phyloP scores from a whole-genome alignment of 2,888 invertebrate species.

The Philonicus albiceps region DNA sequence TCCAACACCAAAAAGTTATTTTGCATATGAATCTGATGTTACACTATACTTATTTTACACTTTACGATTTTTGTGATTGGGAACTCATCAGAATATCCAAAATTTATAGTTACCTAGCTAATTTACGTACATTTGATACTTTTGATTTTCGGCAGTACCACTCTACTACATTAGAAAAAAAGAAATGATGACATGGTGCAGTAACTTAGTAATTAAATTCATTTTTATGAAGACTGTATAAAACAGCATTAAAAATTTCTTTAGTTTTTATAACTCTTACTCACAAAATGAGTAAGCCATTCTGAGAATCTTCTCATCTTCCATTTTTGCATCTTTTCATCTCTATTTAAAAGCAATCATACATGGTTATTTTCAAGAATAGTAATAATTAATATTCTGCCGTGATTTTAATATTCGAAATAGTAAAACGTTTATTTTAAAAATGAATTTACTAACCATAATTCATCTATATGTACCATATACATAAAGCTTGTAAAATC shows the following conservation, averaged over 20 bases:
- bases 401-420: no score
- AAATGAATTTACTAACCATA: no score
- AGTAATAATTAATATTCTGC: no score
- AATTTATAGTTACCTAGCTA: not conserved
- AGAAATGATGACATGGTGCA: no score
- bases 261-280: not conserved
- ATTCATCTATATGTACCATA: no score
- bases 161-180: no score
- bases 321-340: not conserved
- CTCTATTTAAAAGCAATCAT: no score
- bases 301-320: not conserved
- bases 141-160: not conserved
- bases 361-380: no score
- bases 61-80: not conserved
- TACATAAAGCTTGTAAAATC: no score
- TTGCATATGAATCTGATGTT: not conserved
- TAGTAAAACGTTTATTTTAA: no score
- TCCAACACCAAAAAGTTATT: slow-evolving; percentile 7
- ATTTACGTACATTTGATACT: not conserved
- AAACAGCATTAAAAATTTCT: not conserved
- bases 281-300: not conserved
- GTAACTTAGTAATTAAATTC: not conserved
- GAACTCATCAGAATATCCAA: not conserved
- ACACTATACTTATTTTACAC: not conserved
- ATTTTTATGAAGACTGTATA: not conserved